Evolutionary conservation across 2,888 invertebrate species (phyloP).

Genomic region (Drosophila pseudotakahashii): DNA sequence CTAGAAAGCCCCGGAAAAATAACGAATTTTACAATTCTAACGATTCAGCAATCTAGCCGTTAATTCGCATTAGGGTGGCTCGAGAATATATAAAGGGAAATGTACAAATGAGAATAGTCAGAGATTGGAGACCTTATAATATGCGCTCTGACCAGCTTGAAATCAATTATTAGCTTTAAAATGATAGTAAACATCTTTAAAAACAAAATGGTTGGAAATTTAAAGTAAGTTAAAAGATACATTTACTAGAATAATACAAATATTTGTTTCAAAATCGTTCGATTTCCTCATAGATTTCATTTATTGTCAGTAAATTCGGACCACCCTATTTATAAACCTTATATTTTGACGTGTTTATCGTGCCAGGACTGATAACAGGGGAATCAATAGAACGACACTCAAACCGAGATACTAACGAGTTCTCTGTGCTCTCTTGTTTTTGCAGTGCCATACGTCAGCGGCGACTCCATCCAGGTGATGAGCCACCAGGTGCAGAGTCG

Average conservation of each 20-base stretch:
- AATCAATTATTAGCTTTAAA: no score
- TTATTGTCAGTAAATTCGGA: neutral
- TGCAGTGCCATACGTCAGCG: slow-evolving; percentile 74
- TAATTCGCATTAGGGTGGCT: slow-evolving; percentile 15
- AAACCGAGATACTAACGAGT: slow-evolving; percentile 43
- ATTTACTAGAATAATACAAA: no score
- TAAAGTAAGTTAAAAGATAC: no score
- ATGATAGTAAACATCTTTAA: no score
- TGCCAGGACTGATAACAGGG: slow-evolving; percentile 38
- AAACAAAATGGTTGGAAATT: no score
- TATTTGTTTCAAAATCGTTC: no score
- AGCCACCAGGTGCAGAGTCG: slow-evolving; percentile 65
- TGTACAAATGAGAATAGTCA: neutral
- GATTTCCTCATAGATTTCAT: neutral
- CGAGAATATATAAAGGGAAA: neutral
- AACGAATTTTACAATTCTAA: slow-evolving; percentile 3
- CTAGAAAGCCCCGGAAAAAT: slow-evolving; percentile 15
- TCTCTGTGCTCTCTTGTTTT: slow-evolving; percentile 26
- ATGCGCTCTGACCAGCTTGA: no score
- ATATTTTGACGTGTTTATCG: slow-evolving; percentile 35
- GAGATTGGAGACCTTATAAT: no score
- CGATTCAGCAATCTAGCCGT: neutral
- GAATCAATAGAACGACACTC: slow-evolving; percentile 39
- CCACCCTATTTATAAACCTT: slow-evolving; percentile 5
- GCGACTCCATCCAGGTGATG: slow-evolving; percentile 61